These are phyloP conservation scores for Mormoops blainvillei DNA, from an alignment of 2,113 vertebrate species.

Conservation along the genomic window DNA sequence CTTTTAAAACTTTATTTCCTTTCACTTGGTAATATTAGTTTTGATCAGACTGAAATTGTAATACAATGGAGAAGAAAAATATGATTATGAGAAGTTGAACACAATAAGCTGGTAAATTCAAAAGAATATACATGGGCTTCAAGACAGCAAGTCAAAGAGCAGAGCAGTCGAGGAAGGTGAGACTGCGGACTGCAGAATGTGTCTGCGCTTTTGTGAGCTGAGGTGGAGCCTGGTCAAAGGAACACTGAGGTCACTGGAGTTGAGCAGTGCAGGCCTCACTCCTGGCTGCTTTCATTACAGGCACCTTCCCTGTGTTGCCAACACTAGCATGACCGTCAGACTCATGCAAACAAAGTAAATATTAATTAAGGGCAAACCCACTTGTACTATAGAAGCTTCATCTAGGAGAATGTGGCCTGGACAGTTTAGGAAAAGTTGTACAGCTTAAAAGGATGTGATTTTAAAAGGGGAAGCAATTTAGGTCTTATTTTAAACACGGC, in stretches of 20 bases:
- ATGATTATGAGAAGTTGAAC: neutral
- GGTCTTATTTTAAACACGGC: neutral
- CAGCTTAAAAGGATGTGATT: neutral
- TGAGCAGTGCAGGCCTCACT: neutral
- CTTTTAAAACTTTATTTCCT: neutral
- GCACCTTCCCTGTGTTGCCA: neutral
- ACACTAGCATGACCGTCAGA: neutral
- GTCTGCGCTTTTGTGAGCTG: neutral
- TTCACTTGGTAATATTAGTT: neutral
- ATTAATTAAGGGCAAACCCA: neutral
- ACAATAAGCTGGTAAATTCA: neutral
- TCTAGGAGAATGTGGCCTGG: neutral
- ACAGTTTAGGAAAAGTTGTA: neutral
- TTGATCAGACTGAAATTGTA: neutral
- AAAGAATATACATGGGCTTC: neutral
- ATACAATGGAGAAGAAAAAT: neutral
- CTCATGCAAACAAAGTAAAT: neutral
- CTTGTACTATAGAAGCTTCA: neutral
- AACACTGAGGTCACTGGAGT: no score
- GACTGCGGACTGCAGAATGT: no score
- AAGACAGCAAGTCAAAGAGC: neutral
- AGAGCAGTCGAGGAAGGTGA: neutral
- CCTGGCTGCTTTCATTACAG: neutral
- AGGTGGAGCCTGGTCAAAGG: neutral
- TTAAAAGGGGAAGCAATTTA: neutral